A percentile compares a stretch with the other conserved stretches of the same genome.
These are phyloP conservation scores for Oxytorus armatus DNA, from an alignment of 2,888 invertebrate genomes.

Conservation along the genomic window DNA sequence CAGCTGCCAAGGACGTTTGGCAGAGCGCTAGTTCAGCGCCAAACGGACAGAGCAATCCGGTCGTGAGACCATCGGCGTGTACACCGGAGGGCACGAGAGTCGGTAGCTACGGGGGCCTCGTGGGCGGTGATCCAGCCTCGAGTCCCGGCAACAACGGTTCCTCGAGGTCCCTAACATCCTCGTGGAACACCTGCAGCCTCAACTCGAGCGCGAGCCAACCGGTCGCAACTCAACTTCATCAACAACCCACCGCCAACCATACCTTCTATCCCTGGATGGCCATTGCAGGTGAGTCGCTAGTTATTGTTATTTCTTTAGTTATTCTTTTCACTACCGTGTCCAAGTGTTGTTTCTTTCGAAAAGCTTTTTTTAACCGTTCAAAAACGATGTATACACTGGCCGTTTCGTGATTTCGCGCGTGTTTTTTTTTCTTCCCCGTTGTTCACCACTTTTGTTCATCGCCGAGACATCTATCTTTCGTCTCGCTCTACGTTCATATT, in stretches of 20 bases:
- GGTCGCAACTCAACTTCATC: slow-evolving; percentile 92
- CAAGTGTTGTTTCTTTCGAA: slow-evolving; percentile 16
- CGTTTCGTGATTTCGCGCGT: slow-evolving; percentile 1
- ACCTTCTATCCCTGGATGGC: slow-evolving; percentile 99
- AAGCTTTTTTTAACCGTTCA: neutral
- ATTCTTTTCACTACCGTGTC: too few species aligned
- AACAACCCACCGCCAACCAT: slow-evolving; percentile 95
- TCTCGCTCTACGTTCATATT: slow-evolving; percentile 51
- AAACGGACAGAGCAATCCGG: slow-evolving; percentile 87
- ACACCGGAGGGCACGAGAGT: slow-evolving; percentile 93
- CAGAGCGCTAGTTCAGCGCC: slow-evolving; percentile 90
- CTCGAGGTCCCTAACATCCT: slow-evolving; percentile 89
- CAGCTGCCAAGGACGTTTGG: slow-evolving; percentile 88
- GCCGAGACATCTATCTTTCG: neutral
- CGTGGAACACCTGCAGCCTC: slow-evolving; percentile 95
- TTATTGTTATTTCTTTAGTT: slow-evolving; percentile 29
- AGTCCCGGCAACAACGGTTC: slow-evolving; percentile 89
- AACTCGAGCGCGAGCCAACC: slow-evolving; percentile 92
- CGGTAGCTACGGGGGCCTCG: slow-evolving; percentile 92
- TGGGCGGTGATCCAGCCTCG: slow-evolving; percentile 90
- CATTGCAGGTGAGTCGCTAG: slow-evolving; percentile 96
- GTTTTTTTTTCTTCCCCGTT: neutral
- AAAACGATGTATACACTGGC: neutral
- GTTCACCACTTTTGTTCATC: too few species aligned
- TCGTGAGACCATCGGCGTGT: slow-evolving; percentile 93